Base-by-base conservation (phyloP, 2,888 invertebrate genomes). In the Vandiemenella viatica region DNA sequence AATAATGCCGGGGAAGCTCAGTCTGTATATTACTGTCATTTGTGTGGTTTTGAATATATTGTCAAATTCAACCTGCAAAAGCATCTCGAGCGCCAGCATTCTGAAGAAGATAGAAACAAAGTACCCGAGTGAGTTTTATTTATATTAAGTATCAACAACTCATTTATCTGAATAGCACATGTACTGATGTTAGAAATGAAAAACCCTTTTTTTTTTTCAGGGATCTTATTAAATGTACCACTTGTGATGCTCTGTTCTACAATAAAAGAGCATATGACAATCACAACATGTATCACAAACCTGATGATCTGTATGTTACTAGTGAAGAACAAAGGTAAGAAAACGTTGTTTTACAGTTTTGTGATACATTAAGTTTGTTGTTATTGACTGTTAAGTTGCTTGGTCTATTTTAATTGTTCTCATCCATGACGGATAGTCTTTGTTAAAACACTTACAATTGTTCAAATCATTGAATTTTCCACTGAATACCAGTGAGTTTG, bases 41-140 rank as follows among this genome's bases (percentile, higher is more conserved):
- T 80, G 55, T 80, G 80, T 63, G 80, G 80, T 15, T 75, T 74
- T 50, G 79, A 80, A 60, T 79, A 77, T 62, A 71, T 77, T 43
- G 72, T 79, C 50, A 80, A 79, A 63, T 75, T 77, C 48, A 80
- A 80, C 64, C 64, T 80, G 55, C 73, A 75, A 63, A 75, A 75
- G 65, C 76, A 77, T 59, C 65, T 73, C 54, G 62, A 62, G 47
- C 69, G 71, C 56, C 72, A 74, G 43, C 76, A 76, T 55, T 59
- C 60, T 52, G 67, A 73, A 62, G 73, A 75, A 56, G 76, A 78
- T 57, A 57, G 68, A 46, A 63, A 65, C 21, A 53, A 48, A 38
- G 50, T 58, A 15, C 60, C 60, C 13, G 50, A 54, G 60, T 60
- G 50, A 56, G 56, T 50, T n/a, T n/a, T n/a, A n/a, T n/a, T n/a